phyloP scores from a whole-genome alignment of 2,888 invertebrate genomes.

The Drosophila mayaguana region DNA sequence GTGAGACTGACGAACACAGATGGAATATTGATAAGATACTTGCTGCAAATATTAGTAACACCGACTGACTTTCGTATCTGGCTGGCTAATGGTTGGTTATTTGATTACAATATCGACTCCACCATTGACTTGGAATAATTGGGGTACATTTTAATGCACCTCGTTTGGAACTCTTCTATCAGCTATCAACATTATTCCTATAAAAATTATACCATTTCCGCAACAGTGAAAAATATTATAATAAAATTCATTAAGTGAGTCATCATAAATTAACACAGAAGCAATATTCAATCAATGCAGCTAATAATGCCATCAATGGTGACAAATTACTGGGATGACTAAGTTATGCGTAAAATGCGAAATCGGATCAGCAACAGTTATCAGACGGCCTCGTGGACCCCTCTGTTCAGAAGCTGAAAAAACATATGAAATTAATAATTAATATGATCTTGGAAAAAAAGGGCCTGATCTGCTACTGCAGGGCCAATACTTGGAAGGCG shows the following conservation, averaged over 20 bases:
- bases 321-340: conserved; percentile 51
- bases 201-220: not conserved
- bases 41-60: conserved; percentile 30
- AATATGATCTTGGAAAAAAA: conserved; percentile 44
- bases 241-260: conserved; percentile 6
- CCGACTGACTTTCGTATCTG: conserved; percentile 28
- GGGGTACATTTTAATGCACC: not conserved
- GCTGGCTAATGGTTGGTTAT: conserved; percentile 59
- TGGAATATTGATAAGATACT: conserved; percentile 83
- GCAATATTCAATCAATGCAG: conserved; percentile 9
- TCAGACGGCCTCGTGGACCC: conserved; percentile 15
- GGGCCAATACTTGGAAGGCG: conserved; percentile 14
- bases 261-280: not conserved
- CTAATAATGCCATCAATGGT: conserved; percentile 64
- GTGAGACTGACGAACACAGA: conserved; percentile 69
- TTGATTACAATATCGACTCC: conserved; percentile 3
- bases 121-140: conserved; percentile 57
- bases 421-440: conserved; percentile 72
- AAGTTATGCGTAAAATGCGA: conserved; percentile 56
- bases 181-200: not conserved
- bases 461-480: conserved; percentile 3
- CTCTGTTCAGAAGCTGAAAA: conserved; percentile 11
- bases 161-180: not conserved
- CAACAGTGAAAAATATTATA: not conserved
- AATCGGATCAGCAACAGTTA: conserved; percentile 41